A percentile compares a stretch with the other conserved stretches of the same genome.
These are phyloP conservation scores for Paragorgia papillata DNA, from an alignment of 92 coral and sea anemone species.

Conservation along the genomic window DNA sequence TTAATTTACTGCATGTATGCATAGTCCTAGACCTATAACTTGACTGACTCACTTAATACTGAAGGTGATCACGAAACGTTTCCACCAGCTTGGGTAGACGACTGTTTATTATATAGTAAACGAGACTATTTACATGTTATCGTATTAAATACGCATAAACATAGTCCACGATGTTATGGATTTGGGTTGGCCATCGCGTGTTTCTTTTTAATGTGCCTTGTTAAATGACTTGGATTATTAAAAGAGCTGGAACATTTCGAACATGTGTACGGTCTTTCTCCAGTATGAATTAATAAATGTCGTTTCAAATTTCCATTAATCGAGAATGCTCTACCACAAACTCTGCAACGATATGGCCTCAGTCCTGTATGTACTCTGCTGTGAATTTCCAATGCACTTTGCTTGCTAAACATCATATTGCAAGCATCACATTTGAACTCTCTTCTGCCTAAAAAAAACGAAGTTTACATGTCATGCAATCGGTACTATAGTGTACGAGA, in stretches of 20 bases:
- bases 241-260: slow-evolving; percentile 93
- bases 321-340: slow-evolving; percentile 89
- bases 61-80: too few relatives aligned
- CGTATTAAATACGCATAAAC: too few relatives aligned
- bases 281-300: slow-evolving; percentile 90
- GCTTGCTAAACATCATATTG: slow-evolving; percentile 90
- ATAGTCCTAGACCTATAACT: too few relatives aligned
- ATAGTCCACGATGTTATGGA: too few relatives aligned
- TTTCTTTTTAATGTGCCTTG: slow-evolving; percentile 86
- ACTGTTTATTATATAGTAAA: too few relatives aligned
- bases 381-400: slow-evolving; percentile 91
- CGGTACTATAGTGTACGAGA: too few relatives aligned
- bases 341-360: slow-evolving; percentile 87
- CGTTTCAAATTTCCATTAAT: slow-evolving; percentile 93
- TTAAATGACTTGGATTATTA: slow-evolving; percentile 92
- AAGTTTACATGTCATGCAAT: too few relatives aligned
- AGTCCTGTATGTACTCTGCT: slow-evolving; percentile 92
- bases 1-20: too few relatives aligned
- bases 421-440: slow-evolving; percentile 89
- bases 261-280: slow-evolving; percentile 86
- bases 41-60: too few relatives aligned
- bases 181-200: slow-evolving; percentile 35
- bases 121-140: too few relatives aligned
- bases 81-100: too few relatives aligned
- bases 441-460: slow-evolving; percentile 69